Percentiles rank a stretch among this genome's conserved stretches.
Conservation (phyloP, 2,797 vertebrate species). For the Darevskia mixta region DNA sequence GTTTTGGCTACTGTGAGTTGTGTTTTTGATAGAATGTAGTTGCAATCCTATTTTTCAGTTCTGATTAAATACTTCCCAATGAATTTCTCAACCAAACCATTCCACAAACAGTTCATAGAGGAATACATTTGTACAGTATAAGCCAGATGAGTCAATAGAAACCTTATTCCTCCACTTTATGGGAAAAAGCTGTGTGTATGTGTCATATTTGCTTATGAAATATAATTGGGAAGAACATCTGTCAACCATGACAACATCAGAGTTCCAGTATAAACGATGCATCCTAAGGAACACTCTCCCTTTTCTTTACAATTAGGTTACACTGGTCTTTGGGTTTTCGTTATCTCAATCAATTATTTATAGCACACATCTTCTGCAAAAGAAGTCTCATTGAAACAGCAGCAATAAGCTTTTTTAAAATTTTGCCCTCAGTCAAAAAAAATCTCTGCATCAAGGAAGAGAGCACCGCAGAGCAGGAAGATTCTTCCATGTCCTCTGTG, state of each 20-base stretch:
- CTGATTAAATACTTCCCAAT: not conserved
- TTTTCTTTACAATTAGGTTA: not conserved
- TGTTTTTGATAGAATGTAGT: not conserved
- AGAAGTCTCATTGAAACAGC: not conserved
- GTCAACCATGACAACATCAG: not conserved
- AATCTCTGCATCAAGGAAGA: not conserved
- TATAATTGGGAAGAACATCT: not conserved
- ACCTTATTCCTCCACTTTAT: not conserved
- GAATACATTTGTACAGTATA: not conserved
- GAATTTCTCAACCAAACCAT: not conserved
- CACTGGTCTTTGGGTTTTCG: not conserved
- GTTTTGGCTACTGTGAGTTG: not conserved
- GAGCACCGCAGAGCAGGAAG: not conserved
- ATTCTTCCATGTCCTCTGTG: fast-evolving
- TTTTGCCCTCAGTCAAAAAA: not conserved
- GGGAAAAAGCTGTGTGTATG: not conserved
- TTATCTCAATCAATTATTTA: not conserved
- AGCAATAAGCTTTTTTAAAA: not conserved
- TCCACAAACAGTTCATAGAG: not conserved
- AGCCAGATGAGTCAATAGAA: not conserved
- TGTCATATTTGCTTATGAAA: constrained; percentile 1
- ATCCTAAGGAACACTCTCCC: not conserved
- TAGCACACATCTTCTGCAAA: constrained; percentile 13
- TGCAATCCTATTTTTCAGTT: not conserved
- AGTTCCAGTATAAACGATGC: not conserved